Conservation (phyloP, 2,113 vertebrate species). For the Aegithalos caudatus region DNA sequence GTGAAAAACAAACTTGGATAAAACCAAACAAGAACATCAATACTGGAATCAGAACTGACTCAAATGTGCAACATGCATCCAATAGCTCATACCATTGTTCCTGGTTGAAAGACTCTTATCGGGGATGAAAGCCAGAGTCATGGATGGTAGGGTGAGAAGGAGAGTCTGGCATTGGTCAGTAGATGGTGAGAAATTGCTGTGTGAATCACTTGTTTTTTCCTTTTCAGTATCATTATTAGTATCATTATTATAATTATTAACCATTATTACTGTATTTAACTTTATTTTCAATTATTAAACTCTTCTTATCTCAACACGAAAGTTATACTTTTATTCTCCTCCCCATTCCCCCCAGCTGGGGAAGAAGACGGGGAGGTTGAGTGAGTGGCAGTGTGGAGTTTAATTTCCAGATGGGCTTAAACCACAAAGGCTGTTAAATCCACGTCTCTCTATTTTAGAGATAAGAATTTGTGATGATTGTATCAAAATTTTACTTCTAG, state of each 20-base stretch:
- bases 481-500: neutral
- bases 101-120: neutral
- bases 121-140: neutral
- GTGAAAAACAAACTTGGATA: neutral
- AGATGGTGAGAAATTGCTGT: neutral
- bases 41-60: neutral
- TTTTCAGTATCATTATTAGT: neutral
- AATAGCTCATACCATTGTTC: too few relatives aligned
- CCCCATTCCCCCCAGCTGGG: neutral
- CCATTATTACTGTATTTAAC: neutral
- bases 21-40: neutral
- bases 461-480: neutral
- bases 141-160: neutral
- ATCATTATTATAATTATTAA: neutral
- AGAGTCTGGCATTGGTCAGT: neutral
- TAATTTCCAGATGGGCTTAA: neutral
- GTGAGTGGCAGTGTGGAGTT: fast-evolving
- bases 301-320: neutral
- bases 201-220: neutral
- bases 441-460: neutral
- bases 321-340: neutral
- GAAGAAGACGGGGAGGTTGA: neutral
- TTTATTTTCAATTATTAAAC: neutral
- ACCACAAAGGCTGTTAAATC: neutral
- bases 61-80: neutral